Evolutionary conservation across 2,797 vertebrate species (phyloP).

Genomic region (Cossypha polioptera): DNA sequence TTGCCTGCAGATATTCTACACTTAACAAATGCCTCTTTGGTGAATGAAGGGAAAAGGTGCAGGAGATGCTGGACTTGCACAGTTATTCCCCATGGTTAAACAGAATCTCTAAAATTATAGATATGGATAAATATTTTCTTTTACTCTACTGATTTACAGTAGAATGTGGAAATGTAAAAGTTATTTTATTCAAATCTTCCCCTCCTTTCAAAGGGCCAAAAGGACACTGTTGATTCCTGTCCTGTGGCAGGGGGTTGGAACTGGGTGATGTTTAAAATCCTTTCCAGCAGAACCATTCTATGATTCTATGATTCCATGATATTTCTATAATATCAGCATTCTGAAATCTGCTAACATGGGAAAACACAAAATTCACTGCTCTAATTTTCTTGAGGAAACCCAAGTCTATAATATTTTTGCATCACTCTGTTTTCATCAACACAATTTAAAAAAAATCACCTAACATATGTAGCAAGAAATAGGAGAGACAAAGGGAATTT

Average conservation of each 20-base stretch:
- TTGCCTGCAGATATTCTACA: neutral
- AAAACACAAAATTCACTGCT: neutral
- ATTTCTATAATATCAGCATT: neutral
- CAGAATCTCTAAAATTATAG: neutral
- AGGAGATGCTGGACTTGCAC: neutral
- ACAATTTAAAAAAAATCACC: no score
- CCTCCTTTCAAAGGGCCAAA: neutral
- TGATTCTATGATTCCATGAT: neutral
- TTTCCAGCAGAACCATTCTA: neutral
- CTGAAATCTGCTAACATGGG: neutral
- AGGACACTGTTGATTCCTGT: neutral
- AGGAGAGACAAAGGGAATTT: neutral
- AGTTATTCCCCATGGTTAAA: neutral
- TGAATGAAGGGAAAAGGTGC: neutral
- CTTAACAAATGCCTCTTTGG: neutral
- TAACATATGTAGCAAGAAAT: neutral
- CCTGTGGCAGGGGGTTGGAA: fast-evolving
- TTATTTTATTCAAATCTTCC: neutral
- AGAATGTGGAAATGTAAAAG: neutral
- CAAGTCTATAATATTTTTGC: neutral
- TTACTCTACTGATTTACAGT: neutral
- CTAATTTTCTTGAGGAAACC: neutral
- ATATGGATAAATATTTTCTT: neutral
- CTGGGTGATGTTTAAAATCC: neutral
- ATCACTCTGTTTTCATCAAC: neutral